A percentile compares a stretch with the other conserved stretches of the same genome.
These are phyloP conservation scores for Brachionus asplanchnoidis DNA, from an alignment of 1,140 invertebrate species.

Conservation along the genomic window DNA sequence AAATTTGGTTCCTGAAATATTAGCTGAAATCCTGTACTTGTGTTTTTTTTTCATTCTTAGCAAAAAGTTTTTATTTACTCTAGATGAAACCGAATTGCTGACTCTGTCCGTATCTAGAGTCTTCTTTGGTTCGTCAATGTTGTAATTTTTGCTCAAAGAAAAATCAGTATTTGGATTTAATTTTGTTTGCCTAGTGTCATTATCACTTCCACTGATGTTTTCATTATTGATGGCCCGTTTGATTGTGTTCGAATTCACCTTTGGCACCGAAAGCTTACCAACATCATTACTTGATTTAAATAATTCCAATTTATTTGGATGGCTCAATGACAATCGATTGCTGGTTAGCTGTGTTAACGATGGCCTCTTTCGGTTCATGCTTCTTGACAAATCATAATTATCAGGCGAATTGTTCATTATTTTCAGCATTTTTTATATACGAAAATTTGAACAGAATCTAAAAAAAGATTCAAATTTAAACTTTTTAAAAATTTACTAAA, in stretches of 20 bases:
- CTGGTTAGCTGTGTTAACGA: not conserved
- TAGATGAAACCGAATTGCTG: not conserved
- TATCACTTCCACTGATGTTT: not conserved
- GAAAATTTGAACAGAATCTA: slow-evolving; percentile 10
- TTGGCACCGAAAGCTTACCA: not conserved
- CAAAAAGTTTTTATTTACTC: slow-evolving; percentile 39
- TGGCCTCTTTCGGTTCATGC: not conserved
- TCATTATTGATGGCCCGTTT: not conserved
- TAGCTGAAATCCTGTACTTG: slow-evolving; percentile 46
- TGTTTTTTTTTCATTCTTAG: slow-evolving; percentile 49
- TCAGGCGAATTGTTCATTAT: slow-evolving; percentile 7
- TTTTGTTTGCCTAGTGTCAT: not conserved
- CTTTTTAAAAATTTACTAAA: not conserved
- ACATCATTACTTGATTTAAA: not conserved
- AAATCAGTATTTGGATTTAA: not conserved
- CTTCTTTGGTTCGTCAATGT: not conserved
- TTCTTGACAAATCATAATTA: not conserved
- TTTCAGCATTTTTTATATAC: slow-evolving; percentile 28
- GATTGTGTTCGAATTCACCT: not conserved
- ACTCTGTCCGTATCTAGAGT: not conserved
- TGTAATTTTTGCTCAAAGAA: not conserved
- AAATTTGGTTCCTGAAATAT: slow-evolving; percentile 55
- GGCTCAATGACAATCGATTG: not conserved
- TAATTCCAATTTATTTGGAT: not conserved
- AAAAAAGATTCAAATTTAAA: not conserved